A percentile compares a stretch with the other conserved stretches of the same genome.
These are phyloP conservation scores for Todiramphus chloris DNA, from an alignment of 2,113 vertebrate species.

Conservation along the genomic window DNA sequence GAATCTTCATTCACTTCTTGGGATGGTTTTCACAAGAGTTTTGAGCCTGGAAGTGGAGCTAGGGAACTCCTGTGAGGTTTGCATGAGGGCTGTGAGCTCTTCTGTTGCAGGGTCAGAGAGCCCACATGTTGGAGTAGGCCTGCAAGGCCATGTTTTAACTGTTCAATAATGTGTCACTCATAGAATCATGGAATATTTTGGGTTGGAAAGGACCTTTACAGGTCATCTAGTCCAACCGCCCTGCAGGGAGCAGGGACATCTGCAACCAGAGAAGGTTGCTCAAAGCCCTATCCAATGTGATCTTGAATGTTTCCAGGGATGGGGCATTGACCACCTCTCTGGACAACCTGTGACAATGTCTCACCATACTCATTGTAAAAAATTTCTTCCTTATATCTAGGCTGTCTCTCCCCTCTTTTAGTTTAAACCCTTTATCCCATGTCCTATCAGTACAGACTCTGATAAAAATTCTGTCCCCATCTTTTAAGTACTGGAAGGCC, in stretches of 20 bases:
- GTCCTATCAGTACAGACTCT: not conserved
- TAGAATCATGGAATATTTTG: not conserved
- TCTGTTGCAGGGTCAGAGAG: not conserved
- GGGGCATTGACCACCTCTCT: not conserved
- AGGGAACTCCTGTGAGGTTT: not conserved
- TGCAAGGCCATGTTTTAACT: not conserved
- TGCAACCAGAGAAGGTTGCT: not conserved
- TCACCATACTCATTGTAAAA: fast-evolving
- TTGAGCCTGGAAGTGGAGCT: not conserved
- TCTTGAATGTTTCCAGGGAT: not conserved
- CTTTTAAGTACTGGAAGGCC: not conserved
- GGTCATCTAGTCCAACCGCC: not conserved
- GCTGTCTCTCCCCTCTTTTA: not conserved
- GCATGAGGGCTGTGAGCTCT: not conserved
- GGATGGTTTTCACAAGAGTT: not conserved
- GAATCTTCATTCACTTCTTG: not conserved
- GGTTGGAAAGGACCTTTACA: not conserved
- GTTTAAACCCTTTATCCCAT: not conserved
- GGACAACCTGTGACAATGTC: not conserved
- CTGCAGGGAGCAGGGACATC: not conserved
- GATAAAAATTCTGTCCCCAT: not conserved
- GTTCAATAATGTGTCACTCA: not conserved
- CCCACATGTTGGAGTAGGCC: not conserved
- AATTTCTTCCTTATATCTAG: not conserved
- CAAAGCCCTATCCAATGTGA: not conserved